A percentile compares a stretch with the other conserved stretches of the same genome.
These are phyloP conservation scores for Catonia carolina DNA, from an alignment of 2,888 invertebrate species.

Conservation along the genomic window DNA sequence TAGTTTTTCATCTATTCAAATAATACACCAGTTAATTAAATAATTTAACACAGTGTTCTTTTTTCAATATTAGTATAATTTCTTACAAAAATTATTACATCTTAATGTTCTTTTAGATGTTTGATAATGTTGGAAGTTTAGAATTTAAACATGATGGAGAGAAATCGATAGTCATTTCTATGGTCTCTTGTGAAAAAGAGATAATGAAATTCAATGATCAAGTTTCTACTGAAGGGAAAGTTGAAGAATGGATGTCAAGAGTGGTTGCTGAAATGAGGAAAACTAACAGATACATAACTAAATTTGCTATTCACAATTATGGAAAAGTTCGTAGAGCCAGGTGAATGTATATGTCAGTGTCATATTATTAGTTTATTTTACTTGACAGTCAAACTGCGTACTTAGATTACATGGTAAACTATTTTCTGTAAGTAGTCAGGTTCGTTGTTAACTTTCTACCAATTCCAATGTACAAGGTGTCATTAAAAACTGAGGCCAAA, in stretches of 20 bases:
- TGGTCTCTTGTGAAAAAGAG: slow-evolving; percentile 85
- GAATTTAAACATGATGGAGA: slow-evolving; percentile 60
- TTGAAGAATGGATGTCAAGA: slow-evolving; percentile 89
- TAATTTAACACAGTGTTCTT: too few species aligned
- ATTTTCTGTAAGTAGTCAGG: too few species aligned
- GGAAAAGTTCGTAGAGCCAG: slow-evolving; percentile 62
- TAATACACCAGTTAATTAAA: too few species aligned
- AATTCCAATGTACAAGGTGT: too few species aligned
- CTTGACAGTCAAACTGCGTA: too few species aligned
- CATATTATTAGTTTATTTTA: too few species aligned
- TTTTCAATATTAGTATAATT: too few species aligned
- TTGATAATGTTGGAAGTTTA: slow-evolving; percentile 78
- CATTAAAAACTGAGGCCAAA: too few species aligned
- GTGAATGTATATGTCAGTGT: slow-evolving; percentile 43
- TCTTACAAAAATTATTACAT: too few species aligned
- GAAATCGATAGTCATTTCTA: slow-evolving; percentile 63
- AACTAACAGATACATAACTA: slow-evolving; percentile 76
- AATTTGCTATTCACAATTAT: slow-evolving; percentile 81
- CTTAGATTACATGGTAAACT: too few species aligned
- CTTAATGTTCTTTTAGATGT: slow-evolving; percentile 71
- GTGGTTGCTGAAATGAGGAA: slow-evolving; percentile 77
- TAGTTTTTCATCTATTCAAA: too few species aligned
- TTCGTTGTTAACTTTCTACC: too few species aligned
- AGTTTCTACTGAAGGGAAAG: slow-evolving; percentile 69
- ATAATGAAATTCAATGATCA: slow-evolving; percentile 69